phyloP scores from a whole-genome alignment of 2,797 vertebrate species.

The Phrynocephalus guinanensis region DNA sequence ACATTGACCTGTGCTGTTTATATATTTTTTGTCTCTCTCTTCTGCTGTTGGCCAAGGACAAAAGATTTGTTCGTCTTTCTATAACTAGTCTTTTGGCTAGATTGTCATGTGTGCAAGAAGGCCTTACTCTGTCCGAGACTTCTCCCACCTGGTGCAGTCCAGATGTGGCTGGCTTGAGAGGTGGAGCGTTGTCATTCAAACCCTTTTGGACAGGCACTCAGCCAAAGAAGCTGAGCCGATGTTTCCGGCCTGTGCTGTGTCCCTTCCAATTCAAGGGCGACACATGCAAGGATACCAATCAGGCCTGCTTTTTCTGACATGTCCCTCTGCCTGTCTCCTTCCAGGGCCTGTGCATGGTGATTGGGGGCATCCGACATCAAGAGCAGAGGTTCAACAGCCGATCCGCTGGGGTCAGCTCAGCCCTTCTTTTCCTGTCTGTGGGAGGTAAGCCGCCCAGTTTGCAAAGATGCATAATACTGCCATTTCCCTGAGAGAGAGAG shows the following conservation, averaged over 20 bases:
- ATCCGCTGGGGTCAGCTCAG: constrained; percentile 87
- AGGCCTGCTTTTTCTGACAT: too few species aligned
- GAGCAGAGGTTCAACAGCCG: constrained; percentile 92
- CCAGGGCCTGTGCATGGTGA: constrained; percentile 91
- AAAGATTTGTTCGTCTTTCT: neutral
- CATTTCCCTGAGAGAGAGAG: too few species aligned
- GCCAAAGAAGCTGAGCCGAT: neutral
- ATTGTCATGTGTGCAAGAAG: neutral
- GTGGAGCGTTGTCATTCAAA: too few species aligned
- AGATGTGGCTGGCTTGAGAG: neutral
- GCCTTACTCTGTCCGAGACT: neutral
- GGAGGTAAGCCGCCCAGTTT: constrained; percentile 78
- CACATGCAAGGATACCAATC: neutral
- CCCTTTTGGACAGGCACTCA: too few species aligned
- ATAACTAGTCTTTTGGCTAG: too few species aligned
- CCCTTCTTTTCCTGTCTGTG: constrained; percentile 90
- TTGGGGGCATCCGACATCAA: constrained; percentile 87
- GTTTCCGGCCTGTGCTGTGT: too few species aligned
- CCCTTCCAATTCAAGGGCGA: neutral
- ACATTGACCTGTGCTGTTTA: neutral
- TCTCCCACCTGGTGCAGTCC: neutral
- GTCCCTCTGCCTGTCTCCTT: neutral
- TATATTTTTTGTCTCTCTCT: neutral
- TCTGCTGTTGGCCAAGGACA: neutral
- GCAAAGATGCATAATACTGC: too few species aligned